Conservation (phyloP, 2,113 vertebrate genomes). For the Panthera uncia region DNA sequence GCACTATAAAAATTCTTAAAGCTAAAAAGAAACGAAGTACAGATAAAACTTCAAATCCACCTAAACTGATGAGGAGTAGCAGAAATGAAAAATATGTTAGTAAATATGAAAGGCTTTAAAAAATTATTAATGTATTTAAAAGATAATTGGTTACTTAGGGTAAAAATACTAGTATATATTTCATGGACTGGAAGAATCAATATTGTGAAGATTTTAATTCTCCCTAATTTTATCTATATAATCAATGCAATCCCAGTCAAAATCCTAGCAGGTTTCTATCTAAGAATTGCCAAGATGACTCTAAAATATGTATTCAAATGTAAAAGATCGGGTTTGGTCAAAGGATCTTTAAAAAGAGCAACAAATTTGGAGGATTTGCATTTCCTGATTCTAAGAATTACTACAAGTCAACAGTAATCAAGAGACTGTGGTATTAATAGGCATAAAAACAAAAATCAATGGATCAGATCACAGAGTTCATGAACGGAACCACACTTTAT, state of each 20-base stretch:
- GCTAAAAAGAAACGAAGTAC: neutral
- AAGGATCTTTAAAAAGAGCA: neutral
- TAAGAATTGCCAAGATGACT: neutral
- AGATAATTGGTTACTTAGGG: neutral
- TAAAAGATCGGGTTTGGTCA: neutral
- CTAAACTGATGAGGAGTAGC: neutral
- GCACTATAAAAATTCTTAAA: neutral
- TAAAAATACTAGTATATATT: neutral
- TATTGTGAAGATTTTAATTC: too few species aligned
- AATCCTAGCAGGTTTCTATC: neutral
- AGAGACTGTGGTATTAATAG: neutral
- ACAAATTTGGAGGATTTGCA: neutral
- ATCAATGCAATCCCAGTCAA: neutral
- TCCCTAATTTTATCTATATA: neutral
- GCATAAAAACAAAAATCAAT: neutral
- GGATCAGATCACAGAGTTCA: neutral
- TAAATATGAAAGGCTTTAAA: neutral
- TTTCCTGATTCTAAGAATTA: constrained; percentile 33
- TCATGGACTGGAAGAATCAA: neutral
- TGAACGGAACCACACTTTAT: neutral
- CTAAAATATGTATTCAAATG: constrained; percentile 11
- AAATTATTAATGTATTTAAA: neutral
- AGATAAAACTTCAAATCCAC: neutral
- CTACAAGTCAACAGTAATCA: neutral
- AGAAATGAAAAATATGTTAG: neutral